Evolutionary conservation across 2,113 vertebrate species (phyloP), one percentile per base, ranked within the genome.

Genomic region (Origma solitaria): DNA sequence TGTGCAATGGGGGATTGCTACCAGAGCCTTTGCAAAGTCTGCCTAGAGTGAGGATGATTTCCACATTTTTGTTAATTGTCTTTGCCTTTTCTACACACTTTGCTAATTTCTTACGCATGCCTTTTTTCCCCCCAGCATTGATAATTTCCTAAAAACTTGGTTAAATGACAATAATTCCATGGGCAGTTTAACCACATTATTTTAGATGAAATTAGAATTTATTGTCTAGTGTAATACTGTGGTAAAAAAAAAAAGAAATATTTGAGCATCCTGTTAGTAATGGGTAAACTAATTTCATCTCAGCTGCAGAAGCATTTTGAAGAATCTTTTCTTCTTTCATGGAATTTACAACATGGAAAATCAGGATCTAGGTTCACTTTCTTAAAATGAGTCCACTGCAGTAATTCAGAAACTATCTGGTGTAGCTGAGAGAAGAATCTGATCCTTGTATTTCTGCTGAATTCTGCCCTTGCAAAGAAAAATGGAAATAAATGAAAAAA

Each of bases 401-500:
- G 9, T 66, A 92, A 93, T 60, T 90, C 54, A 53, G 77, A 81
- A 75, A 66, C 11, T 77, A n/a, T 54, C 38, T 71, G 54, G 7
- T 79, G 28, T 47, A 84, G 61, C 45, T 72, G 54, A 71, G 51
- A 92, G 82, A 85, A 94, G 92, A 92, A 82, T 92, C 27, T 70
- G 65, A 68, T 69, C 57, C 54, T 60, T 75, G 9, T 64, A 79
- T 79, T 95, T 96, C 58, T 31, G 16, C 70, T 95, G 66, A 78
- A 54, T 69, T 96, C 23, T 80, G n/a, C 61, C 47, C n/a, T 90
- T 15, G 5, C 83, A 90, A 69, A 93, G 33, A 80, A 86, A 83
- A 96, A 90, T 83, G 40, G n/a, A 62, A 92, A 82, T 72, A 85
- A 75, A 78, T 80, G 78, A 85, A 92, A 97, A 96, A 94, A 4